Conservation (phyloP, 2,888 invertebrate genomes). For the Phalera bucephala region DNA sequence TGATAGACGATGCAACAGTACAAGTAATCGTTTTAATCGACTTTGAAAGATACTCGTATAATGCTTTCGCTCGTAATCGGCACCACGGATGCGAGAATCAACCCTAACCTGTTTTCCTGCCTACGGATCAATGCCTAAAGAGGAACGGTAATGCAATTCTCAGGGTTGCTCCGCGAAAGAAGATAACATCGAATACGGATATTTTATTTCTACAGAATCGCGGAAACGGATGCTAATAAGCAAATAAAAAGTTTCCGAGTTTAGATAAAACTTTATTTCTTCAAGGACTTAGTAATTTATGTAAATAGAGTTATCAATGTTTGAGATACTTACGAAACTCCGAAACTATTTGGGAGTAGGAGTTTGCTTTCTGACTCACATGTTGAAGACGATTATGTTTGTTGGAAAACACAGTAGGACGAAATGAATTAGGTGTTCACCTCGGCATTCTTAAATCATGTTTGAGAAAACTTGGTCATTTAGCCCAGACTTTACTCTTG, state of each 20-base stretch:
- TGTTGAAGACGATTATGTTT: too few species aligned
- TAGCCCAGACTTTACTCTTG: too few species aligned
- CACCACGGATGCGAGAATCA: conserved; percentile 5
- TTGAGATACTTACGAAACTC: not conserved
- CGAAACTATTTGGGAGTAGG: not conserved
- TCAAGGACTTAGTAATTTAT: not conserved
- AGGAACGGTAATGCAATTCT: conserved; percentile 17
- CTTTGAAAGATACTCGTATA: not conserved
- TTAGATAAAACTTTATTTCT: not conserved
- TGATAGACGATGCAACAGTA: not conserved
- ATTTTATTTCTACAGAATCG: not conserved
- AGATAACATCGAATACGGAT: conserved; percentile 12
- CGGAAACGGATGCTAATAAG: conserved; percentile 11
- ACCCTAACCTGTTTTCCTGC: conserved; percentile 22
- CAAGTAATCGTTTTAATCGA: not conserved
- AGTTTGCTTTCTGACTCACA: not conserved
- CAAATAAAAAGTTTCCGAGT: not conserved
- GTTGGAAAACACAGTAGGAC: too few species aligned
- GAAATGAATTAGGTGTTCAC: too few species aligned
- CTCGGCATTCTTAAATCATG: too few species aligned
- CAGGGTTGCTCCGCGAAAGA: conserved; percentile 20
- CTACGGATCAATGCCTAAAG: conserved; percentile 10
- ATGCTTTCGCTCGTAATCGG: not conserved
- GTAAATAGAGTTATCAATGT: not conserved
- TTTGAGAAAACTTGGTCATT: too few species aligned